Base-by-base conservation (phyloP, 1,140 invertebrate species). In the Pseudomyrmex flavicornis region DNA sequence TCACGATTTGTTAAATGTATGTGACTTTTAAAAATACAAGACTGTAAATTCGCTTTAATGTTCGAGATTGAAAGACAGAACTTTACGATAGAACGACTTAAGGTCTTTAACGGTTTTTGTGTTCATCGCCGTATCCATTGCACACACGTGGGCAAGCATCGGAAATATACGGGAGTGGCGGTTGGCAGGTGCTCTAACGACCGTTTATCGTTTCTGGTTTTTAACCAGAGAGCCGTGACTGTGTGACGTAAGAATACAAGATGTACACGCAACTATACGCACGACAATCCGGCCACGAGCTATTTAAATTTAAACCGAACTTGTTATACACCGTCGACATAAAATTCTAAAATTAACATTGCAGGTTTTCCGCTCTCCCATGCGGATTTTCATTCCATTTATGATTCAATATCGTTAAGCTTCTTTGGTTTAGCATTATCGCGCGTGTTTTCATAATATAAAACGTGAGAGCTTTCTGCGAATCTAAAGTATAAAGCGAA, bases 101-200 rank as follows among this genome's bases (percentile, higher is more conserved):
- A 59, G 66, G 35, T 35, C 76, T 80, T 72, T 70, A 80, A 80
- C 76, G 76, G 76, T 80, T 80, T 80, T 80, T 66, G 50, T 80
- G 66, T 80, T 65, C 76, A 80, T 68, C 26, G 59, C 65, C 76
- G 66, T 72, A 66, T 80, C 76, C 66, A 61, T 4, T 48, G 52
- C 13, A 10, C 76, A 44, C 46, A 70, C 44, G 44, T 69, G 12
- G 65, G 5, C 13, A 22, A 44, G n/a, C 54, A 48, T 79, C 20
- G 76, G 46, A 9, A 12, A 35, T 35, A 35, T 76, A 52, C 22
- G 10, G 8, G 35, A 69, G 65, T 80, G 76, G 76, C 76, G 66
- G 76, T 80, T 80, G 76, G 76, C 66, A 80, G 66, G 65, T 70
- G 76, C 44, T 22, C 76, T 48, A 80, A 80, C 76, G 46, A 80